phyloP scores from a whole-genome alignment of 2,113 vertebrate genomes.

The Diadophis punctatus region DNA sequence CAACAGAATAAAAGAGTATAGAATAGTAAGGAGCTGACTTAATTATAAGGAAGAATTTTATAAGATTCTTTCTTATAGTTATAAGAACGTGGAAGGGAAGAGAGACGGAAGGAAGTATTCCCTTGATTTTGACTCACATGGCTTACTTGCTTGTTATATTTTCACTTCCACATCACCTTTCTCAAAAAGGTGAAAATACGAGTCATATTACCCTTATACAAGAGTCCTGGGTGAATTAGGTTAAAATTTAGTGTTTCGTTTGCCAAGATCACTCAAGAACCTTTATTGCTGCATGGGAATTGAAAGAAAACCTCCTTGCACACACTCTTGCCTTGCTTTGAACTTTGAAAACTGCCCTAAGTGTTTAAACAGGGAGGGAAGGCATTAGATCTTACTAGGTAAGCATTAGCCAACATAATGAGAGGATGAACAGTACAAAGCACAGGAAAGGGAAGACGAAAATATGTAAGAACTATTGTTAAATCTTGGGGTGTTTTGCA shows the following conservation, averaged over 20 bases:
- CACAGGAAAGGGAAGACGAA: not conserved
- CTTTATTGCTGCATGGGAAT: not conserved
- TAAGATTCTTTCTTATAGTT: not conserved
- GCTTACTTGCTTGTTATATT: not conserved
- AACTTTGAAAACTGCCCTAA: not conserved
- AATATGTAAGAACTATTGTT: not conserved
- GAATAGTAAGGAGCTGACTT: not conserved
- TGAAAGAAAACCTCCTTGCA: not conserved
- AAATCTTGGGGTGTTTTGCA: not conserved
- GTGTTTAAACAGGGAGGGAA: not conserved
- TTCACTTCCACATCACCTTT: not conserved
- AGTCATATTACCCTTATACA: not conserved
- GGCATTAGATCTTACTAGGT: constrained; percentile 29
- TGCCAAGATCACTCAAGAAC: not conserved
- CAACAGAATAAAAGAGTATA: not conserved
- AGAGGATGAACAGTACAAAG: constrained; percentile 25
- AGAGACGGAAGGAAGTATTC: not conserved
- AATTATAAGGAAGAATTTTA: not conserved
- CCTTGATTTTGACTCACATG: not conserved
- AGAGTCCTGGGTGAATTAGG: not conserved
- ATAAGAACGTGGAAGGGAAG: not conserved
- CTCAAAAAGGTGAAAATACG: not conserved
- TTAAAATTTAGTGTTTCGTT: not conserved
- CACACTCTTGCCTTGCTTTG: not conserved
- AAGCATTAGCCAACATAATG: not conserved